phyloP scores from a whole-genome alignment of 2,797 vertebrate genomes.

The Cuculus canorus region DNA sequence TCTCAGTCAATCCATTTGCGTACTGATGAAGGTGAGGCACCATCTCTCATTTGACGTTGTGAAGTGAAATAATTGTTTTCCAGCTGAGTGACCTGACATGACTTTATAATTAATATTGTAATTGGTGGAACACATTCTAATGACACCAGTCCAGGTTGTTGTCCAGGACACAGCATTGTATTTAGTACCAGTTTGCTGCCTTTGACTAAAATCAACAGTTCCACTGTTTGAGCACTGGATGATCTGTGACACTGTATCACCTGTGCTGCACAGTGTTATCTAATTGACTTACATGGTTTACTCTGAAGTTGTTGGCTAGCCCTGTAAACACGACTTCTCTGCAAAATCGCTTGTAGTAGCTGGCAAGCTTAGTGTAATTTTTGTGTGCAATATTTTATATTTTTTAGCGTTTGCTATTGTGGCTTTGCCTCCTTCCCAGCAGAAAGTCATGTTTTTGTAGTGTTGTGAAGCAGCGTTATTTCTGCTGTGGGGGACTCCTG shows the following conservation, averaged over 20 bases:
- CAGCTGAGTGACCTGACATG: conserved; percentile 6
- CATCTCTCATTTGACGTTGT: not conserved
- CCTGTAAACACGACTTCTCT: not conserved
- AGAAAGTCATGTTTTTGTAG: not conserved
- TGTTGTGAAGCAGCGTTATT: not conserved
- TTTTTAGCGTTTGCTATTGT: not conserved
- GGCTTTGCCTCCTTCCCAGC: not conserved
- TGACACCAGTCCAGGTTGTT: not conserved
- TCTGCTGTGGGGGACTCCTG: not conserved
- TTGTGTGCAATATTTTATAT: not conserved
- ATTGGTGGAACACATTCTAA: not conserved
- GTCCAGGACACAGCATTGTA: not conserved
- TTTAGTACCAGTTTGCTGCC: not conserved
- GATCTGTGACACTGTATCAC: not conserved
- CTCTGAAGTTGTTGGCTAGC: not conserved
- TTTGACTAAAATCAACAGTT: not conserved
- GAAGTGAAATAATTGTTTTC: conserved; percentile 58
- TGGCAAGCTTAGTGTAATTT: not conserved
- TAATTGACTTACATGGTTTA: conserved; percentile 20
- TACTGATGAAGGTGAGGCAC: conserved; percentile 10
- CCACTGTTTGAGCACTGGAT: not conserved
- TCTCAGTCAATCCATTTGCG: conserved; percentile 37
- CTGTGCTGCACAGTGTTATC: fast-evolving
- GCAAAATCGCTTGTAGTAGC: not conserved
- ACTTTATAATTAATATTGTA: conserved; percentile 57